These are phyloP conservation scores for Stramonita haemastoma DNA, from an alignment of 2,888 invertebrate species.

Conservation along the genomic window DNA sequence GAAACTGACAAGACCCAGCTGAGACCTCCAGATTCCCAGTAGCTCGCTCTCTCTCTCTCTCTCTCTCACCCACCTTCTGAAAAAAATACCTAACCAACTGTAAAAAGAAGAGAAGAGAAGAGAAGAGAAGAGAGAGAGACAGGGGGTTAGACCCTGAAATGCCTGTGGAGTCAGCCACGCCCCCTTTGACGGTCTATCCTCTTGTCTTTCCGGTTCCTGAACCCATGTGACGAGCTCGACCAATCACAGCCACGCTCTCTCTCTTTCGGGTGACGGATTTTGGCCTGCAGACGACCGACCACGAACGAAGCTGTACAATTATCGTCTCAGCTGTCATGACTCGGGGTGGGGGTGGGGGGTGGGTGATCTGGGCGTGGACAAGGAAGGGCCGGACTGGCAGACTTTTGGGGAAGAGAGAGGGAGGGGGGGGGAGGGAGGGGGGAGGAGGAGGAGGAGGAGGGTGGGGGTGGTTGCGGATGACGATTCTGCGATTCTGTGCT, in stretches of 20 bases:
- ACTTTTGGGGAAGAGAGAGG: too few species aligned
- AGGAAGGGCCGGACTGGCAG: not conserved
- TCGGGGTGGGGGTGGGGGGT: too few species aligned
- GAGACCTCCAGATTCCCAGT: too few species aligned
- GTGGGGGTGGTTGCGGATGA: not conserved
- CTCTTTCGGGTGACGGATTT: not conserved
- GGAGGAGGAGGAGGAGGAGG: not conserved
- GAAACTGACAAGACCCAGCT: too few species aligned
- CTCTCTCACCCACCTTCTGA: too few species aligned
- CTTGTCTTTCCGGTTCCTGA: not conserved
- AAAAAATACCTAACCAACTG: not conserved
- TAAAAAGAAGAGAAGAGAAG: not conserved
- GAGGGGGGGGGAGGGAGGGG: not conserved
- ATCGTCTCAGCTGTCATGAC: slow-evolving; percentile 45
- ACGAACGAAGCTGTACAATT: slow-evolving; percentile 47
- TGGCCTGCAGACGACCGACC: slow-evolving; percentile 40
- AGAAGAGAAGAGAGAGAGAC: not conserved
- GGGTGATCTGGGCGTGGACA: not conserved
- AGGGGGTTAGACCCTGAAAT: not conserved
- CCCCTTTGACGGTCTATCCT: not conserved
- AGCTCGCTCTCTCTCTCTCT: too few species aligned
- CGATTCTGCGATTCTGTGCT: too few species aligned
- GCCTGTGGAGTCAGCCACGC: not conserved
- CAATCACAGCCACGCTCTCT: slow-evolving; percentile 7
- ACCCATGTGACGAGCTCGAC: not conserved